Conservation (phyloP, 2,113 vertebrate species). For the Eublepharis macularius region DNA sequence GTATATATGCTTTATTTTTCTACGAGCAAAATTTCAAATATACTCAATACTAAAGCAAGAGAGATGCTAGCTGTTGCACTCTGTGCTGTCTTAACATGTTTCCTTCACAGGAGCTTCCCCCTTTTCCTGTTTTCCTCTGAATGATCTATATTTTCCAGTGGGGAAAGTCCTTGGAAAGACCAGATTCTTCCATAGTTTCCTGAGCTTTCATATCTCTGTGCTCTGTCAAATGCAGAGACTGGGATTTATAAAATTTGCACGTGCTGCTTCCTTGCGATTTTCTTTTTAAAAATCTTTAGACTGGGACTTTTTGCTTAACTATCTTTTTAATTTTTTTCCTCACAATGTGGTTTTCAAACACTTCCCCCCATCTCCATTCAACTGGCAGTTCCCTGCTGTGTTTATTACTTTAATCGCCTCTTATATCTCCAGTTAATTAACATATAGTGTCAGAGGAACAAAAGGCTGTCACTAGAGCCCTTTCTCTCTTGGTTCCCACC, state of each 20-base stretch:
- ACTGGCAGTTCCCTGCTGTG: background rate
- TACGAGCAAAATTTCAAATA: too few species aligned
- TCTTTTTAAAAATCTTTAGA: background rate
- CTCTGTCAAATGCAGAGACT: background rate
- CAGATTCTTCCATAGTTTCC: too few species aligned
- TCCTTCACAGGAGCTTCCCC: too few species aligned
- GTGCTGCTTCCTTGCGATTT: background rate
- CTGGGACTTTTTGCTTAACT: background rate
- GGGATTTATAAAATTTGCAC: background rate
- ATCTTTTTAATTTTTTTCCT: background rate
- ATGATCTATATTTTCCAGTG: too few species aligned
- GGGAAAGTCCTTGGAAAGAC: too few species aligned
- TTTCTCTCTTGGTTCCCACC: background rate
- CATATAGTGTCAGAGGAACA: conserved; percentile 15
- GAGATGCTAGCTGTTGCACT: too few species aligned
- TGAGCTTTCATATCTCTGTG: too few species aligned
- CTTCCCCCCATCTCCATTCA: background rate
- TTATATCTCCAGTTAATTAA: conserved; percentile 19
- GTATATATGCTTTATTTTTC: too few species aligned
- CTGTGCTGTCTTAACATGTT: too few species aligned
- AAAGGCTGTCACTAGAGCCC: conserved; percentile 10
- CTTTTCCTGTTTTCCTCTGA: too few species aligned
- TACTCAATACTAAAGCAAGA: too few species aligned
- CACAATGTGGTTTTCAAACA: too few species aligned
- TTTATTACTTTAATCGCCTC: conserved; percentile 30